Evolutionary conservation across 2,113 vertebrate species (phyloP), one percentile per base, ranked within the genome.

Genomic region (Cynopterus brachyotis): DNA sequence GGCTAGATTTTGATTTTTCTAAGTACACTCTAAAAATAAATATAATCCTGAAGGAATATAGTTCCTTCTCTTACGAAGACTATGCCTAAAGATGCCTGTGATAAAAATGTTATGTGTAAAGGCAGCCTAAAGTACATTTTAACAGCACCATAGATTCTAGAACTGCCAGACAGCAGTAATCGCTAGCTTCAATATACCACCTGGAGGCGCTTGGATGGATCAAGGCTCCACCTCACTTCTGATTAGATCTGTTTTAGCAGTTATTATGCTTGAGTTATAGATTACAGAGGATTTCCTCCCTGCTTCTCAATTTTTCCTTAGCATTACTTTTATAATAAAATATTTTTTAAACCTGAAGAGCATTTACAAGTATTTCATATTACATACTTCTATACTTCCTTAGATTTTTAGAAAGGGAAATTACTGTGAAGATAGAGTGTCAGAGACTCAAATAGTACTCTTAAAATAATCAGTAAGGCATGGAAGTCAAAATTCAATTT

Each of bases 401-500:
- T 59, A 92, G 35, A 19, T 64, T 53, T 73, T 64, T 79, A 60
- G 30, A 60, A 73, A 75, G 62, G 11, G 45, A 92, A 95, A 96
- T 93, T 32, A 89, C 37, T 60, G 17, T 93, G 85, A 95, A 94
- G 42, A 92, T 79, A 92, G 53, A 89, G 10, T 95, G 78, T 83
- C 76, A 70, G 92, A 97, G 91, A 78, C 62, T 79, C 79, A 84
- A 47, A 80, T n/a, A 76, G 47, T 45, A 88, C 40, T 96, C 69
- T 91, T 96, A 96, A 96, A 96, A 96, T 94, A 98, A 97, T 95
- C 92, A 96, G 73, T 80, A 91, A 86, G 64, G 28, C 24, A 66
- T 78, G 47, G 59, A 91, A 91, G 67, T 93, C 72, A 82, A 95
- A 97, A 95, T 73, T 95, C 73, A 96, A 76, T 91, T 96, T 96